Conservation (phyloP, 2,888 invertebrate species). For the Lumbricus terrestris region DNA sequence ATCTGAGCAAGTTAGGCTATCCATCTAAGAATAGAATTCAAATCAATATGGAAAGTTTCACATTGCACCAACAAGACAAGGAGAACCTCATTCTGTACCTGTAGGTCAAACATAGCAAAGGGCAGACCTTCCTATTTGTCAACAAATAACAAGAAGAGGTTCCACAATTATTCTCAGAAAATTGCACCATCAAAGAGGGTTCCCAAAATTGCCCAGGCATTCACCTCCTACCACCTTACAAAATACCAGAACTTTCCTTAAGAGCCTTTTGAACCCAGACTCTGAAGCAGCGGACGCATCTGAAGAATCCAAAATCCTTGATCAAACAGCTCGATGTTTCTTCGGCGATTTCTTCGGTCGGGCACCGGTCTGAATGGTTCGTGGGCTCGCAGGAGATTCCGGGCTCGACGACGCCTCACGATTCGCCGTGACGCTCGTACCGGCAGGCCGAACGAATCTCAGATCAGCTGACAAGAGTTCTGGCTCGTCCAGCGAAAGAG, state of each 20-base stretch:
- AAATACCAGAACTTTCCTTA: neutral
- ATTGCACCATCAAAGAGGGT: neutral
- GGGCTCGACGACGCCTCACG: constrained; percentile 25
- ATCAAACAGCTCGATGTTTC: constrained; percentile 26
- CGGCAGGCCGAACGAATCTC: neutral
- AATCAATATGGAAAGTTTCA: neutral
- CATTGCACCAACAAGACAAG: neutral
- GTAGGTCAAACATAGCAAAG: neutral
- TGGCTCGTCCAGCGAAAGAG: neutral
- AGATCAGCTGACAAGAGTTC: neutral
- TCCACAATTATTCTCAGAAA: neutral
- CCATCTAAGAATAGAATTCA: neutral
- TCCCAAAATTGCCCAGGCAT: neutral
- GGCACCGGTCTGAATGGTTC: constrained; percentile 27
- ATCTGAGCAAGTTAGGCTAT: neutral
- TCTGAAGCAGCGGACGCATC: neutral
- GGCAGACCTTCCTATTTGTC: no score
- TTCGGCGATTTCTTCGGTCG: constrained; percentile 33
- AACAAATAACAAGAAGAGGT: neutral
- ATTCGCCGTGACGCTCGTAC: neutral
- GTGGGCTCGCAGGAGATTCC: constrained; percentile 31
- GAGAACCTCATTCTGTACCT: neutral
- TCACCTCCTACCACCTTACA: neutral
- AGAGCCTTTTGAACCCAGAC: neutral
- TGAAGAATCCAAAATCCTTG: neutral